Evolutionary conservation across 2,113 vertebrate species (phyloP).

Genomic region (Nothoprocta perdicaria): DNA sequence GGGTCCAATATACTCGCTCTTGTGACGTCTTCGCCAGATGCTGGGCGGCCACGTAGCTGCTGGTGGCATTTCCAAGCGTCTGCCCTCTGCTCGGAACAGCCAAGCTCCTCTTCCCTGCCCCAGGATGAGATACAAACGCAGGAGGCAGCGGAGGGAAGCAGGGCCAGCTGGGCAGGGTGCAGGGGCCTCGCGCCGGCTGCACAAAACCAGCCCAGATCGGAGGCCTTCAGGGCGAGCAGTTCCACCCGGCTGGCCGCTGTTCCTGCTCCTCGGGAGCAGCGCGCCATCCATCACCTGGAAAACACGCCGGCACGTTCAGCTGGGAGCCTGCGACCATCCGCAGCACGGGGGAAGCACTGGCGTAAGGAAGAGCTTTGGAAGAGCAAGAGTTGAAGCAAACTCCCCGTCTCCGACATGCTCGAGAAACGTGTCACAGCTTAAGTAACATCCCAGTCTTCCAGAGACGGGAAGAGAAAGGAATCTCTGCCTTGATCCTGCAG

Average conservation of each 20-base stretch:
- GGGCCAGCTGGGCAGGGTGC: no score
- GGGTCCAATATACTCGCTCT: background rate
- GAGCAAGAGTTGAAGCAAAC: background rate
- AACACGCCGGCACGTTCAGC: background rate
- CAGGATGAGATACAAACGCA: background rate
- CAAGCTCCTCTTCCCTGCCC: background rate
- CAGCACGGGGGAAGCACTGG: background rate
- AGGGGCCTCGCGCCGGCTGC: background rate
- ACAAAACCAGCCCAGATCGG: background rate
- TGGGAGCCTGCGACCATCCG: background rate
- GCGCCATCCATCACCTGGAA: conserved; percentile 14
- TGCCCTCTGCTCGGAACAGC: background rate
- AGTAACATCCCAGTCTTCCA: background rate
- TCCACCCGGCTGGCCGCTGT: background rate
- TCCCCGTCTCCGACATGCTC: background rate
- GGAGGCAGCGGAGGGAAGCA: background rate
- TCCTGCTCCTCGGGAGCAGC: background rate
- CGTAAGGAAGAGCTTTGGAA: fast-evolving
- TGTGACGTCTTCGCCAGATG: background rate
- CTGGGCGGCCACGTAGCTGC: background rate
- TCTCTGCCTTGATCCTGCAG: background rate
- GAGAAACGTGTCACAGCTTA: background rate
- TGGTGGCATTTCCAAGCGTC: background rate
- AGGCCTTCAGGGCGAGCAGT: background rate
- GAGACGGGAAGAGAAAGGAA: fast-evolving